Percentiles rank a stretch among this genome's conserved stretches.
Conservation (phyloP, 1,140 invertebrate genomes). For the Matsumurasca onukii region DNA sequence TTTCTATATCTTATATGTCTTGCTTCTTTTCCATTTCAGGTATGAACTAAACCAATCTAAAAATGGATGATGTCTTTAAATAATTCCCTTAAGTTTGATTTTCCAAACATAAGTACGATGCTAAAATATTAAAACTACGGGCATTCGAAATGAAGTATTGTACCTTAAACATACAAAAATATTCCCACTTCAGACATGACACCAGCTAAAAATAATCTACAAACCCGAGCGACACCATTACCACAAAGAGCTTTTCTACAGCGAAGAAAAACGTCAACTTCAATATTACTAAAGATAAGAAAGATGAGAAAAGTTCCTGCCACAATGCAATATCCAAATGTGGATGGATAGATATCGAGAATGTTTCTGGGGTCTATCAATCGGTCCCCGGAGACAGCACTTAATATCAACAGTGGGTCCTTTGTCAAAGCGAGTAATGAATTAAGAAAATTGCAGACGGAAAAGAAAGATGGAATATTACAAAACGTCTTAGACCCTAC, state of each 20-base stretch:
- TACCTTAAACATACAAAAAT: no score
- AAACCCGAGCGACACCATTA: not conserved
- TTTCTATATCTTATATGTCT: no score
- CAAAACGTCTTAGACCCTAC: not conserved
- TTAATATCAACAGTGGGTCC: not conserved
- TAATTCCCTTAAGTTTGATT: no score
- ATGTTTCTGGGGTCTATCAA: not conserved
- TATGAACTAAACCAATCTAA: no score
- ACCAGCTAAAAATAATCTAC: no score
- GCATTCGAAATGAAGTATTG: no score
- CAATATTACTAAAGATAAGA: not conserved
- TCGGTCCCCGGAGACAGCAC: not conserved
- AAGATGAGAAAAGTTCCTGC: not conserved
- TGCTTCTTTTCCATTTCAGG: no score
- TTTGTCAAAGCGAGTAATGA: not conserved
- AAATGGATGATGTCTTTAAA: no score
- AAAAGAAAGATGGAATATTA: not conserved
- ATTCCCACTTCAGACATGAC: no score
- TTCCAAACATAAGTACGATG: no score
- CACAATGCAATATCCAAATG: not conserved
- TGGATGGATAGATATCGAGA: not conserved
- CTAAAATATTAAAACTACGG: no score
- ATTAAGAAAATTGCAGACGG: not conserved
- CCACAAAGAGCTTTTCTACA: not conserved
- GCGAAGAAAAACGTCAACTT: not conserved